Conservation (phyloP, 2,797 vertebrate species). For the Cacajao melanocephalus region DNA sequence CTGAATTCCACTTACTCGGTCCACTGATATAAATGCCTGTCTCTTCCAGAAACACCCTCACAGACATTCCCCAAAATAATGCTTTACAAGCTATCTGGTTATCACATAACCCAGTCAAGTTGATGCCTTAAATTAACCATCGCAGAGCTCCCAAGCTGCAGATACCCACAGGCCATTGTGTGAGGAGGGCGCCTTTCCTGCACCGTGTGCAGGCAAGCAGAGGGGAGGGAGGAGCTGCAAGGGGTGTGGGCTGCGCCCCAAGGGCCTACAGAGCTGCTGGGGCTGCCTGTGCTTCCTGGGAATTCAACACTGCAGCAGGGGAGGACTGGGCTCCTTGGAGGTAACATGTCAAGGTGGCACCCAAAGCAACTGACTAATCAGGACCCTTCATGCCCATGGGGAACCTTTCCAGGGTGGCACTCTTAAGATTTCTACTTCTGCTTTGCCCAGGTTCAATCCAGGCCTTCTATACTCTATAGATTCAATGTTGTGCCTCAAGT, state of each 20-base stretch:
- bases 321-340: not conserved
- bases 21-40: not conserved
- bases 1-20: not conserved
- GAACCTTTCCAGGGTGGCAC: not conserved
- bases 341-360: not conserved
- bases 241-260: not conserved
- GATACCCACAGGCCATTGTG: not conserved
- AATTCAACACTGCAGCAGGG: not conserved
- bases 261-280: not conserved
- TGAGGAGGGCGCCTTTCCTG: not conserved
- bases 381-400: not conserved
- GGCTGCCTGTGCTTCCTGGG: not conserved
- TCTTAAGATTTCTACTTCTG: not conserved
- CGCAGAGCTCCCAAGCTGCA: not conserved
- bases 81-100: not conserved
- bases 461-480: not conserved
- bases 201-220: not conserved
- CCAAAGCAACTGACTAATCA: not conserved
- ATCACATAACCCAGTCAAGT: not conserved
- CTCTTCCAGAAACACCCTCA: not conserved
- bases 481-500: not conserved
- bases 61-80: not conserved
- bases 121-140: too few species aligned
- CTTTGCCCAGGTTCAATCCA: not conserved
- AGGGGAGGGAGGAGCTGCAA: not conserved